These are phyloP conservation scores for Felis chaus DNA, from an alignment of 2,113 vertebrate genomes.

Conservation along the genomic window DNA sequence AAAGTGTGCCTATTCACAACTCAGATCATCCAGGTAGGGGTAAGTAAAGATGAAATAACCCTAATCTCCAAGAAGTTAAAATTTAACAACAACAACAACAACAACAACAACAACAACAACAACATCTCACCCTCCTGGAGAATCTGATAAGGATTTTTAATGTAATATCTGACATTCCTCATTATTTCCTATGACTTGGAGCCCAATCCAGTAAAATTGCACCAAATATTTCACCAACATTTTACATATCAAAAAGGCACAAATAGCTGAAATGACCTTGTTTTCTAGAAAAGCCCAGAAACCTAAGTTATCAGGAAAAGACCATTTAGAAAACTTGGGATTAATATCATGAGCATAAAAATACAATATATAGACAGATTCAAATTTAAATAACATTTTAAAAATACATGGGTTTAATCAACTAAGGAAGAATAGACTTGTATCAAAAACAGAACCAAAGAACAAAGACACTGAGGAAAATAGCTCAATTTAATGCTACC, in stretches of 20 bases:
- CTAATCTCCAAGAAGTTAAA: background rate
- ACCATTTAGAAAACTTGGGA: background rate
- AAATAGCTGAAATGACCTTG: background rate
- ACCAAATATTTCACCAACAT: background rate
- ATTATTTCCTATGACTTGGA: conserved; percentile 2
- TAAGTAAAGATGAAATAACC: background rate
- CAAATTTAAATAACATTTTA: conserved; percentile 9
- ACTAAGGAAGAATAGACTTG: background rate
- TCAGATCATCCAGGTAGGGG: background rate
- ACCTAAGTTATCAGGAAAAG: conserved; percentile 17
- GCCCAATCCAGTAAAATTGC: background rate
- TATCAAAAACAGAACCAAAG: conserved; percentile 23
- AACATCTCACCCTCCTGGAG: background rate
- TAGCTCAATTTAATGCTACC: background rate
- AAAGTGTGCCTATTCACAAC: background rate
- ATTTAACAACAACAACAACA: background rate
- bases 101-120: too few species aligned
- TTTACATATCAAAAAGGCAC: background rate
- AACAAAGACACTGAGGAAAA: background rate
- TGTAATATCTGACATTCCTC: background rate
- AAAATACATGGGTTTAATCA: conserved; percentile 15
- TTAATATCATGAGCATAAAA: background rate
- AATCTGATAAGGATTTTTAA: background rate
- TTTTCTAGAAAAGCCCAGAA: conserved; percentile 11
- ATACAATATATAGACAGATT: background rate